Conservation (phyloP, 2,797 vertebrate genomes). For the Gastrophryne carolinensis region DNA sequence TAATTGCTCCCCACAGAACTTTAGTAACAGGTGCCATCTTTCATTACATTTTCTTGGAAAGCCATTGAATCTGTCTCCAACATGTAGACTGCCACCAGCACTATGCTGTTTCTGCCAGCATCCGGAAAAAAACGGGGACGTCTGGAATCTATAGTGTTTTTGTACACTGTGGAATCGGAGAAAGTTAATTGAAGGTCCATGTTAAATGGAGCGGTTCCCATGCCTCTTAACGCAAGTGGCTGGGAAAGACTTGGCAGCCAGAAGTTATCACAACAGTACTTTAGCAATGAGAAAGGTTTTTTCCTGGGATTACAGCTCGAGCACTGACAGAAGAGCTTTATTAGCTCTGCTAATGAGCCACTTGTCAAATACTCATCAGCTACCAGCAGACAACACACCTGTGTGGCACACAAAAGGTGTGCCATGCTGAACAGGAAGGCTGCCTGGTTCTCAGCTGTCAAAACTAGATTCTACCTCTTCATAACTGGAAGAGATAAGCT, state of each 20-base stretch:
- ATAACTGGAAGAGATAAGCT: neutral
- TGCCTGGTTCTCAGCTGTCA: neutral
- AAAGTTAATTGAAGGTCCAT: constrained; percentile 22
- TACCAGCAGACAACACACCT: constrained; percentile 20
- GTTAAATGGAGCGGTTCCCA: constrained; percentile 16
- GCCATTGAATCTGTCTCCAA: neutral
- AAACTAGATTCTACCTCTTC: neutral
- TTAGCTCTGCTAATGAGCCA: constrained; percentile 35
- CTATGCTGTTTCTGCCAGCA: too few species aligned
- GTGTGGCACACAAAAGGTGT: constrained; percentile 5
- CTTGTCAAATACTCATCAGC: constrained; percentile 10
- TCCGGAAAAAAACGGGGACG: neutral
- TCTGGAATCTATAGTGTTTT: neutral
- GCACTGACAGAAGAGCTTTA: constrained; percentile 11
- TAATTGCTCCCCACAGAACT: neutral
- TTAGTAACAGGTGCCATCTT: neutral
- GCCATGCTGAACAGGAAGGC: neutral
- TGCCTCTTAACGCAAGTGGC: constrained; percentile 22
- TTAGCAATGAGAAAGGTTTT: neutral
- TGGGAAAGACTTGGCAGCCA: constrained; percentile 32
- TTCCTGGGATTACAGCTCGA: constrained; percentile 18
- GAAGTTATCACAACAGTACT: constrained; percentile 29
- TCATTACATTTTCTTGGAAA: neutral
- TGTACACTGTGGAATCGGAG: neutral
- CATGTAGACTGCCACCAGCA: neutral